Percentiles rank a stretch among this genome's conserved stretches.
Conservation (phyloP, 2,888 invertebrate species). For the Anarsia innoxiella region DNA sequence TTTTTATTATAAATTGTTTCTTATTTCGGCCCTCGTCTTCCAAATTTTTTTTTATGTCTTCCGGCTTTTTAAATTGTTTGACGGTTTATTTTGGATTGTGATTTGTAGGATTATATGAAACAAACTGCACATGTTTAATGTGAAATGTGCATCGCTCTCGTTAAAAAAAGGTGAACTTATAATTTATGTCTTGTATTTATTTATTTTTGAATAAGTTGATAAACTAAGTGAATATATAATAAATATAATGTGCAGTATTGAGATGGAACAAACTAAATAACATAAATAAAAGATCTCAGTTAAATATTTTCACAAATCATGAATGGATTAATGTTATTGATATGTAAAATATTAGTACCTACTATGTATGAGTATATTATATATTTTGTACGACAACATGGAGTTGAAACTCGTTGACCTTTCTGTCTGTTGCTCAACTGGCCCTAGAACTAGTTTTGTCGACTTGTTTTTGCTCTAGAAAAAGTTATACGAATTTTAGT, state of each 20-base stretch:
- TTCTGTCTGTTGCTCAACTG: conserved; percentile 27
- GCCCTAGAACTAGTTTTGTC: conserved; percentile 24
- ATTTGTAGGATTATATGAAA: conserved; percentile 27
- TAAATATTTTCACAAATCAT: conserved; percentile 51
- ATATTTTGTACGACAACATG: too few species aligned
- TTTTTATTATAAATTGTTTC: conserved; percentile 20
- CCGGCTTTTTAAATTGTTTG: conserved; percentile 25
- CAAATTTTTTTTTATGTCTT: conserved; percentile 41
- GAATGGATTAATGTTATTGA: conserved; percentile 33
- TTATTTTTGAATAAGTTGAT: too few species aligned
- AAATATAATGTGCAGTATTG: too few species aligned
- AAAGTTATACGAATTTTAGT: conserved; percentile 39
- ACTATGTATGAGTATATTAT: conserved; percentile 24
- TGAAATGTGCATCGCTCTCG: conserved; percentile 51
- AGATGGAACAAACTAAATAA: conserved; percentile 57
- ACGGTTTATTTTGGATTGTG: conserved; percentile 11
- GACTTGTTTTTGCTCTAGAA: conserved; percentile 25
- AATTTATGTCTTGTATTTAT: conserved; percentile 63
- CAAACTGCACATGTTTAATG: conserved; percentile 59
- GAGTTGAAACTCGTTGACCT: conserved; percentile 20
- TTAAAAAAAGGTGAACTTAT: conserved; percentile 63
- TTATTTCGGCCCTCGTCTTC: conserved; percentile 44
- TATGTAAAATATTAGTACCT: conserved; percentile 46
- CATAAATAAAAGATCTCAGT: conserved; percentile 55
- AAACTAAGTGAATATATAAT: too few species aligned